These are phyloP conservation scores for Drosophila oshimai DNA, from an alignment of 1,140 invertebrate species.

Conservation along the genomic window DNA sequence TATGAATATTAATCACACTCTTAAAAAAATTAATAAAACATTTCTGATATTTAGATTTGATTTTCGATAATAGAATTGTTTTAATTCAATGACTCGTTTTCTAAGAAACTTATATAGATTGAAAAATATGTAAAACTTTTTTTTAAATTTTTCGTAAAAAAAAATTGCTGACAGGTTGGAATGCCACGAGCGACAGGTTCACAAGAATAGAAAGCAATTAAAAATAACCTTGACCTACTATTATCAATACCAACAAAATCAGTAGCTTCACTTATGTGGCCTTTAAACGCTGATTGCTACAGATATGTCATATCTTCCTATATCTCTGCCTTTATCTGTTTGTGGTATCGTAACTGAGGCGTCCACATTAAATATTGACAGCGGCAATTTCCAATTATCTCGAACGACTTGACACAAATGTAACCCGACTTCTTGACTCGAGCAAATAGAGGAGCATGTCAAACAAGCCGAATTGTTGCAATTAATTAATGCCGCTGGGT, in stretches of 20 bases:
- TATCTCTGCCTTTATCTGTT: slow-evolving; percentile 8
- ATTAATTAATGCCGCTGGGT: slow-evolving; percentile 57
- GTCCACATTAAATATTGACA: slow-evolving; percentile 60
- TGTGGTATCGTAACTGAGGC: slow-evolving; percentile 7
- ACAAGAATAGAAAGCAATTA: neutral
- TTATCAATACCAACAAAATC: neutral
- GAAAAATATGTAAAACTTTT: no score
- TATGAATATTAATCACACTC: no score
- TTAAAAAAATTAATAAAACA: no score
- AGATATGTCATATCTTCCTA: slow-evolving; percentile 5
- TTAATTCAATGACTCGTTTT: no score
- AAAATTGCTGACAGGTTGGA: neutral
- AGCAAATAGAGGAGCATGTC: slow-evolving; percentile 41
- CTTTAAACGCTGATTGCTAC: neutral
- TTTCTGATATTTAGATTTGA: no score
- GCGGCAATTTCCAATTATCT: slow-evolving; percentile 57
- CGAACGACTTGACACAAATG: slow-evolving; percentile 70
- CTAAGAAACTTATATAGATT: no score
- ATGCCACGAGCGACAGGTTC: neutral
- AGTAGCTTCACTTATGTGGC: neutral
- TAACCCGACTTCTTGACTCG: slow-evolving; percentile 29
- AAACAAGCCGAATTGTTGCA: slow-evolving; percentile 43
- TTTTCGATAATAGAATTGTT: no score
- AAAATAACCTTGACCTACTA: neutral
- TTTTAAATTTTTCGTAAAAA: no score